Conservation (phyloP, 2,797 vertebrate genomes). For the Sciurus vulgaris region DNA sequence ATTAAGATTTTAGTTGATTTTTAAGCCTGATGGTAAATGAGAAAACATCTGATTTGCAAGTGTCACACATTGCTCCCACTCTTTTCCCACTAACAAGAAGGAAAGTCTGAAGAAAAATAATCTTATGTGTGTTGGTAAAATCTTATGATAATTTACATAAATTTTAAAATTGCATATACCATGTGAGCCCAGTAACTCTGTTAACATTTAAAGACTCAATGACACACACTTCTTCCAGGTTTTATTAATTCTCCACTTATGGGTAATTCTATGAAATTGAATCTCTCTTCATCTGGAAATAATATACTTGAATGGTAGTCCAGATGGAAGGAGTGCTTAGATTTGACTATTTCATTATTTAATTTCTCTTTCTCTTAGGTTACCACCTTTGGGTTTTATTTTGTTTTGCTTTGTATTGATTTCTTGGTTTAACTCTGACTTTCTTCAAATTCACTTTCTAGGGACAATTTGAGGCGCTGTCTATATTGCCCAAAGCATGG, state of each 20-base stretch:
- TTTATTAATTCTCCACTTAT: constrained; percentile 1
- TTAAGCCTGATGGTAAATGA: constrained; percentile 22
- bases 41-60: neutral
- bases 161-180: neutral
- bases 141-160: neutral
- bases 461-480: neutral
- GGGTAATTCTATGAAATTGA: constrained; percentile 23
- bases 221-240: neutral
- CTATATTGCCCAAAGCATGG: neutral
- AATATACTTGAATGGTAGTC: neutral
- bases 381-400: neutral
- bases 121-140: neutral
- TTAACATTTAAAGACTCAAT: constrained; percentile 27
- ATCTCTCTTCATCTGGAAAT: neutral
- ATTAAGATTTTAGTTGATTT: constrained; percentile 26
- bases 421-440: neutral
- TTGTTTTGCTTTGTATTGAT: neutral
- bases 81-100: neutral
- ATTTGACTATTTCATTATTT: neutral
- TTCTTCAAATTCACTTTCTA: neutral
- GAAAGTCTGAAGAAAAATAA: constrained; percentile 15
- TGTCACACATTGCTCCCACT: neutral
- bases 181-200: neutral
- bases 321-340: neutral
- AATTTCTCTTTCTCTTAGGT: neutral